Base-by-base conservation (phyloP, 2,888 invertebrate genomes). In the Ramazzottius varieornatus region DNA sequence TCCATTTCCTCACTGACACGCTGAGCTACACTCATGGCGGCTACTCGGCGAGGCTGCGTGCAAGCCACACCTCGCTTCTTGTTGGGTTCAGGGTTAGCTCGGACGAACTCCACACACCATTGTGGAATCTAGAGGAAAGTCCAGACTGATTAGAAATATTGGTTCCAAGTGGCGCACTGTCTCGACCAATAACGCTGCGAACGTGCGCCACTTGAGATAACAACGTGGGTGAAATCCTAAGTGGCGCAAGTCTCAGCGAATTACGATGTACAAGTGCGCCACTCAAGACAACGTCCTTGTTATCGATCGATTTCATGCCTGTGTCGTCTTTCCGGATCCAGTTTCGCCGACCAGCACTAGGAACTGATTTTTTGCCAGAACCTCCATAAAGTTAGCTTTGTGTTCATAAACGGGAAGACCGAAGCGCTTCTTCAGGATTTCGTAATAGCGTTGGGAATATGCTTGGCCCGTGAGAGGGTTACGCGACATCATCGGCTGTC, bases 1-100 rank as follows among this genome's bases (percentile, higher is more conserved):
- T 98, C 98, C 96, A 99, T 94, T 79, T 99, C 98, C 74, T 99
- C 96, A 0, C 96, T 91, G 0, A 98, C 98, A 75, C 98, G 82
- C 74, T 96, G 93, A 0, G 98, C 96, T 0, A 99, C 98, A 0
- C 92, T 92, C 96, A 99, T 99, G 2, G 98, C 98, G 0, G 98
- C 98, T 65, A 99, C 98, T 79, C 98, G 79, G 70, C 96, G 82
- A 0, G 91, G 94, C 75, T 93, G 93, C 0, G 98, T 98, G 76
- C 96, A 98, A 2, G 93, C 91, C 0, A 96, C 94, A 1, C 83
- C 86, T 73, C 85, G 85, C 69, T 79, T 80, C 0, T 66, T 32
- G 8, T 68, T 69, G n/a, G 67, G 65, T 63, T 64, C 34, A 2
- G 63, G 46, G 24, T 33, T 32, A n/a, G 33, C 64, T 33, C 24